A percentile compares a stretch with the other conserved stretches of the same genome.
Conservation (phyloP, 1,140 invertebrate genomes). For the Vollenhovia emeryi region DNA sequence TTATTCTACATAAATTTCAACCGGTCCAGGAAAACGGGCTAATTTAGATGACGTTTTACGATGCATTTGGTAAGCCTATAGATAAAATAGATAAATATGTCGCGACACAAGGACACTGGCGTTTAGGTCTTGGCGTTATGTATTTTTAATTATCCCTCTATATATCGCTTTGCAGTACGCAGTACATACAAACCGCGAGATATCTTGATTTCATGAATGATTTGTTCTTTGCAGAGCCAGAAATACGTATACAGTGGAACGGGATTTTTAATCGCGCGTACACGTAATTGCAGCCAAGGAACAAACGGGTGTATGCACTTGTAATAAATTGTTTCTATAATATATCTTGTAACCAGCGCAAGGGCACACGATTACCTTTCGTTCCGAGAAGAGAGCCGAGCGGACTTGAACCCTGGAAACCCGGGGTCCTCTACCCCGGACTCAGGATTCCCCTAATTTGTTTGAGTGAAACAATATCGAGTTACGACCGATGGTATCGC, state of each 20-base stretch:
- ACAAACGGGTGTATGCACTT: constrained; percentile 35
- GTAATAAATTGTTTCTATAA: constrained; percentile 61
- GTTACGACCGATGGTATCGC: constrained; percentile 83
- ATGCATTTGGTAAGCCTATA: background rate
- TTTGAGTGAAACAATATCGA: constrained; percentile 85
- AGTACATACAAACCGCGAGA: too few relatives aligned
- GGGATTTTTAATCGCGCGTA: background rate
- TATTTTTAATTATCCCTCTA: background rate
- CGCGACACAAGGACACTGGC: too few relatives aligned
- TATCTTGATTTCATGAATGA: background rate
- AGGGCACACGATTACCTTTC: constrained; percentile 58
- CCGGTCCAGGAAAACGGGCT: background rate
- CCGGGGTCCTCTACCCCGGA: constrained; percentile 69
- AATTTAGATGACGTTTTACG: background rate
- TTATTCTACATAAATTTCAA: constrained; percentile 34
- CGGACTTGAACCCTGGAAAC: constrained; percentile 78
- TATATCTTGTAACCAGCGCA: constrained; percentile 48
- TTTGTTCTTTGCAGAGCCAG: background rate
- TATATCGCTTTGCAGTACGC: background rate
- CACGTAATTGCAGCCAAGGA: background rate
- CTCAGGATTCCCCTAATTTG: constrained; percentile 83
- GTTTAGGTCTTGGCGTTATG: background rate
- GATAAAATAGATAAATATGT: background rate
- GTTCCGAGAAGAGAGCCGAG: constrained; percentile 75
- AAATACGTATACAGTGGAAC: background rate